A percentile compares a stretch with the other conserved stretches of the same genome.
phyloP scores from a whole-genome alignment of 2,888 invertebrate species.

The Prenolepis imparis region DNA sequence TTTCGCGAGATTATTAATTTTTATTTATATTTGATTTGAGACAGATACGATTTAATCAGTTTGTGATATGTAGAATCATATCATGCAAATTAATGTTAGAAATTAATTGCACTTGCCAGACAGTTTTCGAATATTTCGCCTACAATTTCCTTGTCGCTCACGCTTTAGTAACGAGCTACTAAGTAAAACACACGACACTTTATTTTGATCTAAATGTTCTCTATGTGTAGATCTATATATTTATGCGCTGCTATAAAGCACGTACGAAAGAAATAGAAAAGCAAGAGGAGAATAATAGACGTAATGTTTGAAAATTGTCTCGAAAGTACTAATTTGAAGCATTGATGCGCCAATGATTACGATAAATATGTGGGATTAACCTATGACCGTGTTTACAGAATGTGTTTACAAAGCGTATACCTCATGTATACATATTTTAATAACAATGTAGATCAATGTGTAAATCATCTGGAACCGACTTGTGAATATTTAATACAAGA shows the following conservation, averaged over 20 bases:
- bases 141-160: background rate
- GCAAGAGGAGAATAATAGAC: background rate
- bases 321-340: background rate
- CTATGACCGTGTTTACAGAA: constrained; percentile 18
- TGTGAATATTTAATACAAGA: constrained; percentile 4
- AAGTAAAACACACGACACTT: background rate
- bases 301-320: background rate
- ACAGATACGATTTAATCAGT: background rate
- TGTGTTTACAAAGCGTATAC: background rate
- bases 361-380: background rate
- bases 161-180: background rate
- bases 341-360: background rate
- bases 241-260: background rate
- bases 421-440: background rate
- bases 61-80: background rate
- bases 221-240: background rate
- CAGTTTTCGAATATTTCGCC: background rate
- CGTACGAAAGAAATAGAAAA: background rate
- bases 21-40: background rate
- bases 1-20: background rate
- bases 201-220: background rate
- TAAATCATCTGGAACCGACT: background rate
- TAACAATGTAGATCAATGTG: background rate
- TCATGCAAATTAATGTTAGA: background rate
- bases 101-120: background rate